Evolutionary conservation across 2,888 invertebrate genomes (phyloP), one percentile per base, ranked within the genome.

Genomic region (Ochlodes sylvanus): DNA sequence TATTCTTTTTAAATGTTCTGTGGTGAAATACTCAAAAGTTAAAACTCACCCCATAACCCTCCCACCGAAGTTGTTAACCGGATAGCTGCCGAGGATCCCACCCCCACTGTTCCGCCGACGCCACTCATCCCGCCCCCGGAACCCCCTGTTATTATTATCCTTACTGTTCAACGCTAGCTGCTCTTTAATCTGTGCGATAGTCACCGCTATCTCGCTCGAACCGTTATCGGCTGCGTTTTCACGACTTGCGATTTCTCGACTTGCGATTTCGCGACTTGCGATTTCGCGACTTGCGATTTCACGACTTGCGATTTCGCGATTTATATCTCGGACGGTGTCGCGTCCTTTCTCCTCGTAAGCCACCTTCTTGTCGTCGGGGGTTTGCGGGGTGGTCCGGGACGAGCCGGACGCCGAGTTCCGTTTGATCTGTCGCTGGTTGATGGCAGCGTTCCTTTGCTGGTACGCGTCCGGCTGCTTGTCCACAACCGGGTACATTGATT

Each of bases 181-280:
- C 2, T 81, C 82, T 14, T 87, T 89, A 1, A 92, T 90, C 76
- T 91, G 89, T 2, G 90, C 88, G 61, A 92, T 89, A 38, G 85
- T 89, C 0, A 76, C 76, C 0, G 86, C 84, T 6, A 91, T 85
- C 5, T 92, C 91, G 17, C 71, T 77, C 1, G 77, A 74, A 54
- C 57, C 62, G 2, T 50, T 58, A 15, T 63, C 67, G 2, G 15
- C 27, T 1, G 62, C 54, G 32, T 47, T 10, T 15, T 55, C 56
- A 0, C 50, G 17, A 44, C 19, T 42, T 17, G n/a, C 55, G 32
- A 41, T 38, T 7, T 57, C 56, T 1, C 14, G 57, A 41, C 21
- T 44, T 9, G 4, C 58, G 27, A n/a, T 10, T 12, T 58, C 27
- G 6, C 27, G 21, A 10, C 44, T n/a, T 41, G 15, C 27, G n/a